These are phyloP conservation scores for Carlito syrichta DNA, from an alignment of 2,113 vertebrate genomes.

Conservation along the genomic window DNA sequence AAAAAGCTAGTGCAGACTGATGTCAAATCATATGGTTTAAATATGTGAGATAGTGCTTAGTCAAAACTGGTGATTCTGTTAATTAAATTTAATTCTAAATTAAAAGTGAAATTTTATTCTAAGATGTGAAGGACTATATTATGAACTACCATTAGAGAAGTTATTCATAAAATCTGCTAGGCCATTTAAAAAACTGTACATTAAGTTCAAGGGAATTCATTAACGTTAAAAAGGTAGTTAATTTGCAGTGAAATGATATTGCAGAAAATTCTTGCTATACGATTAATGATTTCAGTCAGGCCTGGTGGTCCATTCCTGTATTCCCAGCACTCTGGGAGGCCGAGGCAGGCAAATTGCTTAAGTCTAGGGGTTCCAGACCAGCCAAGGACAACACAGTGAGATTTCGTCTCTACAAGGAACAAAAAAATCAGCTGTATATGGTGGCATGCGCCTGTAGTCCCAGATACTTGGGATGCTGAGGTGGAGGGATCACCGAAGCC, in stretches of 20 bases:
- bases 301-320: no score
- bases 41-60: neutral
- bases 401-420: no score
- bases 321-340: no score
- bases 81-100: no score
- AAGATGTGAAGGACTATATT: neutral
- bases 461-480: no score
- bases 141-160: neutral
- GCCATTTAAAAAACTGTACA: neutral
- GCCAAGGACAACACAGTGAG: no score
- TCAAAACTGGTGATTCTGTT: neutral
- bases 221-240: neutral
- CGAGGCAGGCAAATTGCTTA: no score
- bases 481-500: no score
- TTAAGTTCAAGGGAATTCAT: neutral
- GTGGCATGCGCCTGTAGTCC: no score
- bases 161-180: neutral
- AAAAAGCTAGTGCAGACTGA: neutral
- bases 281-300: neutral
- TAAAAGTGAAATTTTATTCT: constrained; percentile 21
- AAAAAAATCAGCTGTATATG: no score
- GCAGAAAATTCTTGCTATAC: neutral
- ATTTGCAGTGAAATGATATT: neutral
- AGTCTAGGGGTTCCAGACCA: no score
- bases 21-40: neutral